Percentiles rank a stretch among this genome's conserved stretches.
Conservation (phyloP, 2,797 vertebrate genomes). For the Lepus townsendii region DNA sequence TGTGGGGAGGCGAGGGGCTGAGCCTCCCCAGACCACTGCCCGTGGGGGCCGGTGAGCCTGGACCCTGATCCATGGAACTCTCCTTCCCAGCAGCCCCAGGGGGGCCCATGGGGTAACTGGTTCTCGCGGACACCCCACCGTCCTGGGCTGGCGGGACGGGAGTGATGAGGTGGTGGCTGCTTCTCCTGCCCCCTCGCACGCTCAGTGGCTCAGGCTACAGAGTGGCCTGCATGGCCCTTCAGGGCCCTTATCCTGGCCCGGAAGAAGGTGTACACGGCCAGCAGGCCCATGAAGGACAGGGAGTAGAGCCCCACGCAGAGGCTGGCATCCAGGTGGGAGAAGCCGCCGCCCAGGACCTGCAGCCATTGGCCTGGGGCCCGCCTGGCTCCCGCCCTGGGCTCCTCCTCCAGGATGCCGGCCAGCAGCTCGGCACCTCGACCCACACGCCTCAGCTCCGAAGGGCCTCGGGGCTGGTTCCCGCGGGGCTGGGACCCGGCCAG, state of each 20-base stretch:
- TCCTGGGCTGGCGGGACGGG: not conserved
- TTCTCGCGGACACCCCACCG: not conserved
- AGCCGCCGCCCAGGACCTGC: slow-evolving; percentile 91
- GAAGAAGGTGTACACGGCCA: slow-evolving; percentile 95
- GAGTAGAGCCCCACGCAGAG: slow-evolving; percentile 94
- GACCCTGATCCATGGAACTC: not conserved
- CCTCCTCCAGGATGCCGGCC: slow-evolving; percentile 65
- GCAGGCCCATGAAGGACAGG: slow-evolving; percentile 93
- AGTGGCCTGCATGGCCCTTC: slow-evolving; percentile 81
- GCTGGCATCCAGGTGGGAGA: slow-evolving; percentile 95
- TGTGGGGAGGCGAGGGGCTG: not conserved
- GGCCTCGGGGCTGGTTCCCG: slow-evolving; percentile 55
- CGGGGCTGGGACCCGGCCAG: slow-evolving; percentile 65
- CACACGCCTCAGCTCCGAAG: slow-evolving; percentile 83
- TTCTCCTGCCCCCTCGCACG: fast-evolving
- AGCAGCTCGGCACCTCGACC: slow-evolving; percentile 85
- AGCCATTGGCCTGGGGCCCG: slow-evolving; percentile 89
- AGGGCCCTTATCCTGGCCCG: slow-evolving; percentile 89
- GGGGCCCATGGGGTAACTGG: not conserved
- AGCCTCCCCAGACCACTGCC: too few relatives aligned
- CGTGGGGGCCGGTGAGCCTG: not conserved
- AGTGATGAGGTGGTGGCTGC: not conserved
- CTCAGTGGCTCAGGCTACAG: slow-evolving; percentile 65
- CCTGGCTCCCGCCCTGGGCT: not conserved
- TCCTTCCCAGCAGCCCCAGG: not conserved